phyloP scores from a whole-genome alignment of 1,140 invertebrate species.

The Drosophila tropicalis region DNA sequence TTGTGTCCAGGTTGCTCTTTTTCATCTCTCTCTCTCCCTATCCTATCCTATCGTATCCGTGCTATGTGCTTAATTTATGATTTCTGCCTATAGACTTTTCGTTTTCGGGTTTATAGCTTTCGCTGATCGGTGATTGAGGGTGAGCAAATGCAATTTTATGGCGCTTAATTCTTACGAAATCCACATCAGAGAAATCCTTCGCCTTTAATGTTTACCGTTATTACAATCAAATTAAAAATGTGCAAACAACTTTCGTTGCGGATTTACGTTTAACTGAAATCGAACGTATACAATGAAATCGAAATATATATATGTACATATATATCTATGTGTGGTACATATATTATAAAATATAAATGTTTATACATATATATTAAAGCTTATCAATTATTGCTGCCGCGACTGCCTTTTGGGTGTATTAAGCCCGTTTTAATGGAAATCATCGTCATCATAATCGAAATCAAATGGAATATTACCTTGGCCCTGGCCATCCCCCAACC shows the following conservation, averaged over 20 bases:
- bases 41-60: fast-evolving
- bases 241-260: conserved; percentile 29
- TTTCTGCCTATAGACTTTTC: conserved; percentile 49
- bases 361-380: not conserved
- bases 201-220: conserved; percentile 49
- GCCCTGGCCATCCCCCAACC: not conserved
- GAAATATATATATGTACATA: conserved; percentile 34
- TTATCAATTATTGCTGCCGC: conserved; percentile 35
- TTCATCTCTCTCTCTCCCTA: not conserved
- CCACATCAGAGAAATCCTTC: conserved; percentile 48
- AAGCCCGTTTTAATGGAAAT: conserved; percentile 51
- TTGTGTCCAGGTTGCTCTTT: conserved; percentile 19
- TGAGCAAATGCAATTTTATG: conserved; percentile 74
- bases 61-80: conserved; percentile 65
- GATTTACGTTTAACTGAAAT: conserved; percentile 36
- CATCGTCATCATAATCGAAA: conserved; percentile 10
- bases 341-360: not conserved
- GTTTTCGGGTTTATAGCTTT: conserved; percentile 48
- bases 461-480: conserved; percentile 47
- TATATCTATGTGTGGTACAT: conserved; percentile 9
- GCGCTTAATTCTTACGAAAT: conserved; percentile 77
- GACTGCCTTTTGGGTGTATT: conserved; percentile 41
- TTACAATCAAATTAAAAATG: conserved; percentile 69
- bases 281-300: conserved; percentile 10
- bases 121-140: conserved; percentile 55